Percentiles rank a stretch among this genome's conserved stretches.
phyloP scores from a whole-genome alignment of 2,888 invertebrate genomes.

The Melangyna quadrimaculata region DNA sequence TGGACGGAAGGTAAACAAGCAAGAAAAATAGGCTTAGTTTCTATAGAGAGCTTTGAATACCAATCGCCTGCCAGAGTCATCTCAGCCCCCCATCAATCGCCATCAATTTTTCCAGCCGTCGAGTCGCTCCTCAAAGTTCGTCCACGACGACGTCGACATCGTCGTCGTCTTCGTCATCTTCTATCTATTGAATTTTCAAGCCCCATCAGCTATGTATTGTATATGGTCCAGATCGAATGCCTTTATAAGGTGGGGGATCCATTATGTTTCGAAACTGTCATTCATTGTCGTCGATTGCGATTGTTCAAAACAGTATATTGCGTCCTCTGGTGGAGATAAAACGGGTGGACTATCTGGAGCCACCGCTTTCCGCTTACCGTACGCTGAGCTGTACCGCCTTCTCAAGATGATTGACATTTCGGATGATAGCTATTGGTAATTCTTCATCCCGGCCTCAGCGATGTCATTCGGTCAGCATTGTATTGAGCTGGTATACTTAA shows the following conservation, averaged over 20 bases:
- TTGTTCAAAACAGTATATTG: conserved; percentile 51
- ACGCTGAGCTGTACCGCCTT: conserved; percentile 18
- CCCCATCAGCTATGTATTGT: no score
- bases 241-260: conserved; percentile 70
- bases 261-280: conserved; percentile 71
- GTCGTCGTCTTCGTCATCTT: not conserved
- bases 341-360: conserved; percentile 52
- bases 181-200: conserved; percentile 42
- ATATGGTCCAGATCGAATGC: conserved; percentile 69
- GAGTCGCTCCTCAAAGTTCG: conserved; percentile 6
- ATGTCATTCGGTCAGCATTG: conserved; percentile 45
- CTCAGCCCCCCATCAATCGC: conserved; percentile 53
- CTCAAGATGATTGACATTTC: conserved; percentile 64
- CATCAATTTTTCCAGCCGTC: conserved; percentile 25
- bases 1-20: conserved; percentile 41
- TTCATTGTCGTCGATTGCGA: conserved; percentile 65
- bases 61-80: conserved; percentile 53
- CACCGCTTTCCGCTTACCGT: conserved; percentile 24
- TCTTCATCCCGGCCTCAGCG: conserved; percentile 36
- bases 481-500: conserved; percentile 53
- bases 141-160: not conserved
- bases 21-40: conserved; percentile 34
- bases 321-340: conserved; percentile 13
- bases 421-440: conserved; percentile 51
- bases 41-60: conserved; percentile 45